A percentile compares a stretch with the other conserved stretches of the same genome.
phyloP scores from a whole-genome alignment of 2,113 vertebrate species.

The Atherinomorus stipes region DNA sequence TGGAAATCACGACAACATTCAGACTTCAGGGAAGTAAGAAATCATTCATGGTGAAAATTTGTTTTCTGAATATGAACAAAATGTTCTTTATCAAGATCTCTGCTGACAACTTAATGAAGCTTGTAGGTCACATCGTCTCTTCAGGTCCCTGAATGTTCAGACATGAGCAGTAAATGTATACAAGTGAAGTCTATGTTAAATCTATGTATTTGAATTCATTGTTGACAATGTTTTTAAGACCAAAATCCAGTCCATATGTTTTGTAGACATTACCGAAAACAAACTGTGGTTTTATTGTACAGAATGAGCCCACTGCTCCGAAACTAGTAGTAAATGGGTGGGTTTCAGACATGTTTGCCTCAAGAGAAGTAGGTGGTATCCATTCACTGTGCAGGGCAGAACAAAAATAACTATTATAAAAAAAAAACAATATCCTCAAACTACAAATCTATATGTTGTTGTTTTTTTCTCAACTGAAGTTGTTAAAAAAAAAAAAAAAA shows the following conservation, averaged over 20 bases:
- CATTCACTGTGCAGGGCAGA: background rate
- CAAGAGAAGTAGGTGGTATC: background rate
- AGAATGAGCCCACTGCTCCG: too few relatives aligned
- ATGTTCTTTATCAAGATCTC: slow-evolving; percentile 27
- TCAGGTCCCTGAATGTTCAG: slow-evolving; percentile 12
- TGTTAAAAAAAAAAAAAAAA: slow-evolving; percentile 16
- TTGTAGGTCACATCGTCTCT: slow-evolving; percentile 17
- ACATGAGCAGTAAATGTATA: slow-evolving; percentile 20
- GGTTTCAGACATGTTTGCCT: background rate
- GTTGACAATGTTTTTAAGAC: background rate
- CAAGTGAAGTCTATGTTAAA: background rate
- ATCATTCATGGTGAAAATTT: slow-evolving; percentile 21
- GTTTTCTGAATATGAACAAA: slow-evolving; percentile 37
- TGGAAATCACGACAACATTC: slow-evolving; percentile 34
- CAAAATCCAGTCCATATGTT: background rate
- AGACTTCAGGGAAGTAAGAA: slow-evolving; percentile 38
- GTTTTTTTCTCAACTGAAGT: slow-evolving; percentile 81
- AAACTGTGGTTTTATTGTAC: too few relatives aligned
- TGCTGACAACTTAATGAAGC: slow-evolving; percentile 38
- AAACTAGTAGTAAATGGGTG: background rate
- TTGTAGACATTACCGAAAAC: too few relatives aligned
- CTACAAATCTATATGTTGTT: slow-evolving; percentile 1
- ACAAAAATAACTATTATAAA: too few relatives aligned
- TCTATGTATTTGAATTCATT: too few relatives aligned
- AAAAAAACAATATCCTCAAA: background rate